phyloP scores from a whole-genome alignment of 1,140 invertebrate species.

The Steinernema khuongi region DNA sequence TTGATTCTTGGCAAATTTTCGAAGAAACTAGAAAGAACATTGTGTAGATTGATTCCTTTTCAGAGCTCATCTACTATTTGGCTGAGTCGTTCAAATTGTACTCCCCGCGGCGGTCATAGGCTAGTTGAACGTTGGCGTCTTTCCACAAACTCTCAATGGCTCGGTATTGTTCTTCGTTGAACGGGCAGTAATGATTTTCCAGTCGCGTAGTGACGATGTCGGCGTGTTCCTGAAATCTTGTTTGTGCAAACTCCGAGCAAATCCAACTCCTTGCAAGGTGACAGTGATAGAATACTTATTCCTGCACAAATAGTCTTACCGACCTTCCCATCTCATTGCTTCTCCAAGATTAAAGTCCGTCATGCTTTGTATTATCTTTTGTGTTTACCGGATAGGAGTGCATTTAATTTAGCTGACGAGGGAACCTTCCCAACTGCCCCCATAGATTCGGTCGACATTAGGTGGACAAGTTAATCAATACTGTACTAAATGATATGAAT shows the following conservation, averaged over 20 bases:
- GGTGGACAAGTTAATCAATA: too few relatives aligned
- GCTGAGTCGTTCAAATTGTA: conserved; percentile 40
- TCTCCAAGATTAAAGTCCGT: too few relatives aligned
- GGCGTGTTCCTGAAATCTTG: conserved; percentile 15
- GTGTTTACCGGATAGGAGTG: too few relatives aligned
- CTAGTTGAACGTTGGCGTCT: conserved; percentile 25
- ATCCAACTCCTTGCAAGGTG: too few relatives aligned
- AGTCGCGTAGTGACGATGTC: conserved; percentile 13
- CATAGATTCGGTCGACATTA: too few relatives aligned
- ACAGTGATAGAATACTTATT: too few relatives aligned
- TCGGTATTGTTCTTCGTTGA: conserved; percentile 20
- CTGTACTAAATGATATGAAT: too few relatives aligned
- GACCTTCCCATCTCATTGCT: too few relatives aligned
- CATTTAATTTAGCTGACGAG: too few relatives aligned
- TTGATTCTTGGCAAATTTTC: conserved; percentile 24
- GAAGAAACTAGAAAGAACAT: conserved; percentile 19
- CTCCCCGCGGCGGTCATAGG: conserved; percentile 20
- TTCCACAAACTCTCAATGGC: conserved; percentile 27
- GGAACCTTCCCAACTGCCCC: too few relatives aligned
- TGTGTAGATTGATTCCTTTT: neutral
- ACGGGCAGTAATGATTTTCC: conserved; percentile 21
- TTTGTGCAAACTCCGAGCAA: neutral
- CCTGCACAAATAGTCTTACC: too few relatives aligned
- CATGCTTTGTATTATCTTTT: too few relatives aligned
- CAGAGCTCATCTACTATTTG: conserved; percentile 23